Evolutionary conservation across 2,888 invertebrate genomes (phyloP).

Genomic region (Seira ritae): DNA sequence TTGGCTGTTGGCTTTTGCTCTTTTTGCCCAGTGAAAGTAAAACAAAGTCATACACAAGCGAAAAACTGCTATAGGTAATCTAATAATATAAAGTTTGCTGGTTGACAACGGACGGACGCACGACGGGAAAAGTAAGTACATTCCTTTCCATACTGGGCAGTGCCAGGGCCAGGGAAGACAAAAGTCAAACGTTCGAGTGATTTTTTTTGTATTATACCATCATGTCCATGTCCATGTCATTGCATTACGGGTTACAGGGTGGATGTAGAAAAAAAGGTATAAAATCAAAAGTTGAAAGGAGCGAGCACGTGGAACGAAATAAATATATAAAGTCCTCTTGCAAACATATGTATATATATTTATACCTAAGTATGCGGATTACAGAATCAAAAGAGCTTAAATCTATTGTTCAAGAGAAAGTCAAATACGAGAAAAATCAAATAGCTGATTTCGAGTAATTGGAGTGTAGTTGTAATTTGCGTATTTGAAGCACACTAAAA

Average conservation of each 20-base stretch:
- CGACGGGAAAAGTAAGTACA: not conserved
- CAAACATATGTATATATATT: too few species aligned
- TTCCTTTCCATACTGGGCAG: not conserved
- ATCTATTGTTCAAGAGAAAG: too few species aligned
- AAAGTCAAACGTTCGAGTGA: not conserved
- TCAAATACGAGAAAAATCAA: too few species aligned
- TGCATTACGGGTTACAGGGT: not conserved
- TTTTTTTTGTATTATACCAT: not conserved
- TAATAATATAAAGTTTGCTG: slow-evolving; percentile 27
- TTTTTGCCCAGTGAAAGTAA: too few species aligned
- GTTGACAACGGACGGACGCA: not conserved
- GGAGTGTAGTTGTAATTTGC: too few species aligned
- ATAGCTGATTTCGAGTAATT: too few species aligned
- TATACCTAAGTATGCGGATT: too few species aligned
- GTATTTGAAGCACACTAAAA: too few species aligned
- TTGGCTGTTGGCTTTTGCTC: not conserved
- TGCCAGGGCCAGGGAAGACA: not conserved
- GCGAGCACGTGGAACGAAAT: not conserved
- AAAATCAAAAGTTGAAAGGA: not conserved
- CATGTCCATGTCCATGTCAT: not conserved
- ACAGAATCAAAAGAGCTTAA: too few species aligned
- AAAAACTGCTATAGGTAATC: slow-evolving; percentile 29
- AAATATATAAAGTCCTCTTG: too few species aligned
- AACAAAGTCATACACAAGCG: not conserved
- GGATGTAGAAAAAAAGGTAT: too few species aligned